These are phyloP conservation scores for Sphinx pinastri DNA, from an alignment of 2,888 invertebrate genomes.

Conservation along the genomic window DNA sequence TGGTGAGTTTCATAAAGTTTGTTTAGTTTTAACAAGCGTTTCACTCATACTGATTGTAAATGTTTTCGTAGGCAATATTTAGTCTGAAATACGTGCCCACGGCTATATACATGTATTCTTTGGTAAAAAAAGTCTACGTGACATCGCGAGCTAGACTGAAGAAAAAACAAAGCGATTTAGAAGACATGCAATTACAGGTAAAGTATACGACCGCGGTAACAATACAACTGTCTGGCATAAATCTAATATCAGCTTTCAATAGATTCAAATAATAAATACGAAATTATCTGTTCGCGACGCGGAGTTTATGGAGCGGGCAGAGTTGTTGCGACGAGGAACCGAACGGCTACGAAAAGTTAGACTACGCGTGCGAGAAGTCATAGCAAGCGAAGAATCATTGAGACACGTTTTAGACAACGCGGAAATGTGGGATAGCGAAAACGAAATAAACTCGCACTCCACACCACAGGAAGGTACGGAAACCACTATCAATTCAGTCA, in stretches of 20 bases:
- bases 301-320: slow-evolving; percentile 60
- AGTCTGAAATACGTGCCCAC: slow-evolving; percentile 66
- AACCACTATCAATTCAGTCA: neutral
- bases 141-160: slow-evolving; percentile 60
- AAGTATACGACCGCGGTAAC: slow-evolving; percentile 18
- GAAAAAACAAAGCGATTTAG: slow-evolving; percentile 61
- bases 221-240: neutral
- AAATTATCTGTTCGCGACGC: slow-evolving; percentile 66
- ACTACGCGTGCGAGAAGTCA: slow-evolving; percentile 58
- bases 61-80: slow-evolving; percentile 55
- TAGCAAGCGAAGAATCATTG: slow-evolving; percentile 57
- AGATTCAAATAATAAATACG: slow-evolving; percentile 71
- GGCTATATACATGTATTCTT: slow-evolving; percentile 61
- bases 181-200: slow-evolving; percentile 72
- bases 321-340: slow-evolving; percentile 51
- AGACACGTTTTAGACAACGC: slow-evolving; percentile 46
- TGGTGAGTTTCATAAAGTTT: slow-evolving; percentile 50
- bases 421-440: slow-evolving; percentile 43
- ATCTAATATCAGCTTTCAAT: slow-evolving; percentile 21
- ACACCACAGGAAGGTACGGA: slow-evolving; percentile 55
- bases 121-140: slow-evolving; percentile 57
- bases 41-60: slow-evolving; percentile 22
- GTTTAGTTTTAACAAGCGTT: neutral
- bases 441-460: slow-evolving; percentile 41
- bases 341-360: slow-evolving; percentile 59